Percentiles rank a stretch among this genome's conserved stretches.
Conservation (phyloP, 2,888 invertebrate species). For the Sepiola atlantica region DNA sequence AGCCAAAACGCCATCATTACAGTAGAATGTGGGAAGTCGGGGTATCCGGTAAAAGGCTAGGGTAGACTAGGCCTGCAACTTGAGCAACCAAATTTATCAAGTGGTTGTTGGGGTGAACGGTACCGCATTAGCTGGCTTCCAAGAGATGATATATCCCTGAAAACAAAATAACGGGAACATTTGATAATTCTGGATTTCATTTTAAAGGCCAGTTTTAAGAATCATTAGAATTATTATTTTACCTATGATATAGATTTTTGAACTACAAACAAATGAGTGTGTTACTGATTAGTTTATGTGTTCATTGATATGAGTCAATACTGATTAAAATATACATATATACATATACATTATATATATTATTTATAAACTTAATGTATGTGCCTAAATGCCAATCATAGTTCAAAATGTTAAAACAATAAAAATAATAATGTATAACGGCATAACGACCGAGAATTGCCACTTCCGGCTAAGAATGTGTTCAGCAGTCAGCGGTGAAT, state of each 20-base stretch:
- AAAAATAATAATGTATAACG: slow-evolving; percentile 15
- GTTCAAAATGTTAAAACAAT: not conserved
- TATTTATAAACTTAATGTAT: not conserved
- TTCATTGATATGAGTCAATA: not conserved
- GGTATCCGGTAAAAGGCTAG: slow-evolving; percentile 8
- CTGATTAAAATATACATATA: not conserved
- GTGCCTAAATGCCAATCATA: not conserved
- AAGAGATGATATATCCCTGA: slow-evolving; percentile 43
- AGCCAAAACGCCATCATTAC: slow-evolving; percentile 12
- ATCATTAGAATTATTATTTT: slow-evolving; percentile 12
- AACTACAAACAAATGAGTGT: not conserved
- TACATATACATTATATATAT: not conserved
- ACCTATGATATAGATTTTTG: not conserved
- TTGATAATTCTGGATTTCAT: slow-evolving; percentile 41
- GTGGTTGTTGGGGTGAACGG: slow-evolving; percentile 44
- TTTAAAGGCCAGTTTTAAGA: slow-evolving; percentile 11
- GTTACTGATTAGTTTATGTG: not conserved
- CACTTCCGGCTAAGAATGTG: too few species aligned
- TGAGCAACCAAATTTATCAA: slow-evolving; percentile 14
- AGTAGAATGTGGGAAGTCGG: slow-evolving; percentile 3
- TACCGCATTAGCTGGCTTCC: slow-evolving; percentile 39
- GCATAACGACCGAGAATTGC: too few species aligned
- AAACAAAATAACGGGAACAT: slow-evolving; percentile 42
- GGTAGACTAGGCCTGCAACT: slow-evolving; percentile 10
- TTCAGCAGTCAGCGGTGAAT: too few species aligned